phyloP scores from a whole-genome alignment of 2,888 invertebrate species.

The Beris chalybata region DNA sequence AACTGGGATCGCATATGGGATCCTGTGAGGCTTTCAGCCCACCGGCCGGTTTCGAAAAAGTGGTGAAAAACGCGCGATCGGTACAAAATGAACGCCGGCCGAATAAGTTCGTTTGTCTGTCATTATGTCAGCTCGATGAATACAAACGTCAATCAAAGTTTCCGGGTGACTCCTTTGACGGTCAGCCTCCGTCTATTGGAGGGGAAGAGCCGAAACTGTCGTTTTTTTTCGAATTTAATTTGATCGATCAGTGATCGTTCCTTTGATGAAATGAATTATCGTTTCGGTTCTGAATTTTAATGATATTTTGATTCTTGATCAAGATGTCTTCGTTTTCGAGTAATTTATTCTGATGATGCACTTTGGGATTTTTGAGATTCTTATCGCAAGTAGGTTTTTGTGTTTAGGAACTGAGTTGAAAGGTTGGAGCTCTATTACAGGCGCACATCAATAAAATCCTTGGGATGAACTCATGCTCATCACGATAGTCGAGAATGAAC shows the following conservation, averaged over 20 bases:
- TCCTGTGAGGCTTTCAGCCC: neutral
- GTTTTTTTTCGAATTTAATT: constrained; percentile 18
- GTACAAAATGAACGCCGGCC: constrained; percentile 41
- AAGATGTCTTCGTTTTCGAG: neutral
- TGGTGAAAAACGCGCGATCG: constrained; percentile 43
- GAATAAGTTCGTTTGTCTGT: constrained; percentile 49
- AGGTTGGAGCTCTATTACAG: too few relatives aligned
- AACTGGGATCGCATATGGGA: neutral
- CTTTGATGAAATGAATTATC: constrained; percentile 41
- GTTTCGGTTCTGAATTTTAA: constrained; percentile 40
- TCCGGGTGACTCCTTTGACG: constrained; percentile 44
- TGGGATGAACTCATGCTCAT: too few relatives aligned
- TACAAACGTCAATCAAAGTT: constrained; percentile 57
- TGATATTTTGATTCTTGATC: constrained; percentile 14
- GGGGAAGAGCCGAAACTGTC: constrained; percentile 20
- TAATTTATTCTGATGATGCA: neutral
- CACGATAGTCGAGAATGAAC: too few relatives aligned
- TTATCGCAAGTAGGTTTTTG: neutral
- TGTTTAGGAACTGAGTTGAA: too few relatives aligned
- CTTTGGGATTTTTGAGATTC: neutral
- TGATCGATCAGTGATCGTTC: constrained; percentile 20
- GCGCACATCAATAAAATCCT: too few relatives aligned
- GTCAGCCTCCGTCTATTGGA: constrained; percentile 32
- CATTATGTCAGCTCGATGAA: constrained; percentile 56
- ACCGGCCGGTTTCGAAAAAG: constrained; percentile 19